These are phyloP conservation scores for Drosophila kohkoa DNA, from an alignment of 1,140 invertebrate genomes.

Conservation along the genomic window DNA sequence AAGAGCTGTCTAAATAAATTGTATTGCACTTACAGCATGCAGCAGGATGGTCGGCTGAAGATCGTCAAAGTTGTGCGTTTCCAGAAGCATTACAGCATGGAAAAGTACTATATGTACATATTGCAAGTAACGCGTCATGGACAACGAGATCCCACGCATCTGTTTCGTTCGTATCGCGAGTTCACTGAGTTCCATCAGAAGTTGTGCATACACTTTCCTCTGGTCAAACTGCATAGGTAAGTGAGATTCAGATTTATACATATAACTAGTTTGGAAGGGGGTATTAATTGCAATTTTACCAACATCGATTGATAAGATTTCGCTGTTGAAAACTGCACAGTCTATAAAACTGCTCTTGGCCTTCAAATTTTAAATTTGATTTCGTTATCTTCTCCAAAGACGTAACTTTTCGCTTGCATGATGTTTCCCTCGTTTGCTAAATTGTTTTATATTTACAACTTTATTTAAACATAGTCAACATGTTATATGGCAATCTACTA, in stretches of 20 bases:
- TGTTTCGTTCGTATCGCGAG: slow-evolving; percentile 98
- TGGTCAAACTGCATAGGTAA: slow-evolving; percentile 94
- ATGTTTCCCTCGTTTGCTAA: not conserved
- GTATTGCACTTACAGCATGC: slow-evolving; percentile 87
- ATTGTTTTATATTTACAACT: slow-evolving; percentile 20
- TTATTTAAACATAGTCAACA: slow-evolving; percentile 63
- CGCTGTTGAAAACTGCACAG: too few species aligned
- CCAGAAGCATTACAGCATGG: slow-evolving; percentile 98
- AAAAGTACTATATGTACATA: slow-evolving; percentile 99
- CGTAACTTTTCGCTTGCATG: not conserved
- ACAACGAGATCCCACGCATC: slow-evolving; percentile 92
- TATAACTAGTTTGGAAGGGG: too few species aligned
- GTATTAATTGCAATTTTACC: too few species aligned
- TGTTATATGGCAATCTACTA: slow-evolving; percentile 62
- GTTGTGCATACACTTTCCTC: slow-evolving; percentile 95
- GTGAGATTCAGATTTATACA: slow-evolving; percentile 32
- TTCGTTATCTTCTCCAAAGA: not conserved
- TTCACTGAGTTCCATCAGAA: slow-evolving; percentile 98
- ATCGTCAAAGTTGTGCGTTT: slow-evolving; percentile 94
- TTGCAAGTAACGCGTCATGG: slow-evolving; percentile 94
- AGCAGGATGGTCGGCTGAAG: slow-evolving; percentile 95
- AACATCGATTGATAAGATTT: too few species aligned
- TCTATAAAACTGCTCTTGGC: too few species aligned
- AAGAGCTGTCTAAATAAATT: not conserved
- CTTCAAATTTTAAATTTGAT: not conserved